These are phyloP conservation scores for Pangasius sanitwongsei DNA, from an alignment of 2,797 vertebrate genomes.

Conservation along the genomic window DNA sequence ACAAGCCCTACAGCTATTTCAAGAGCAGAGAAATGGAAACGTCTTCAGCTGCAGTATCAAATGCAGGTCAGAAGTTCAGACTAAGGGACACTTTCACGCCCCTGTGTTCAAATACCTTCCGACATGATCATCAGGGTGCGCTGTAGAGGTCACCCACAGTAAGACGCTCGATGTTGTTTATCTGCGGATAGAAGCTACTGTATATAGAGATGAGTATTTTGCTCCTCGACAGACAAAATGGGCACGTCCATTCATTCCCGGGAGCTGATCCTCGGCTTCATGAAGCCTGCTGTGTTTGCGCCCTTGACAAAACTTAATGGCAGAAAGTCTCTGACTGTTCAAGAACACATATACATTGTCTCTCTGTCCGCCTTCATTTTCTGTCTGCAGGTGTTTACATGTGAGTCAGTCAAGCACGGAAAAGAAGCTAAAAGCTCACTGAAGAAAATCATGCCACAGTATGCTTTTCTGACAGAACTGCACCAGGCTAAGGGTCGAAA, in stretches of 20 bases:
- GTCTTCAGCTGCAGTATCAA: conserved; percentile 36
- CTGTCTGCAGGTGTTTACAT: neutral
- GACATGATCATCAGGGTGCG: neutral
- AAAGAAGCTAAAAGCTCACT: neutral
- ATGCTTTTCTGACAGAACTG: neutral
- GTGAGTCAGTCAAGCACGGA: neutral
- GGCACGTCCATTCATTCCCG: neutral
- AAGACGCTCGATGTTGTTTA: neutral
- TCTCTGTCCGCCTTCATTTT: neutral
- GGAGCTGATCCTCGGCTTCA: neutral
- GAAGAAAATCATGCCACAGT: neutral
- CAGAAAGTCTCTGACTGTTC: no score
- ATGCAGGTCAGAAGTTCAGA: conserved; percentile 20
- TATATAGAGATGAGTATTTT: neutral
- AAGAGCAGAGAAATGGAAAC: conserved; percentile 40
- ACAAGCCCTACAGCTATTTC: conserved; percentile 49
- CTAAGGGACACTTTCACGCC: neutral
- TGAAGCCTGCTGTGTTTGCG: neutral
- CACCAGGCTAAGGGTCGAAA: neutral
- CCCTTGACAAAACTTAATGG: no score
- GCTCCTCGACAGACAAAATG: neutral
- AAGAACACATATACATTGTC: no score
- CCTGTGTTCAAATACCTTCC: neutral
- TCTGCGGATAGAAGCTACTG: neutral
- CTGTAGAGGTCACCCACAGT: neutral